Base-by-base conservation (phyloP, 2,113 vertebrate species). In the Oncorhynchus kisutch region DNA sequence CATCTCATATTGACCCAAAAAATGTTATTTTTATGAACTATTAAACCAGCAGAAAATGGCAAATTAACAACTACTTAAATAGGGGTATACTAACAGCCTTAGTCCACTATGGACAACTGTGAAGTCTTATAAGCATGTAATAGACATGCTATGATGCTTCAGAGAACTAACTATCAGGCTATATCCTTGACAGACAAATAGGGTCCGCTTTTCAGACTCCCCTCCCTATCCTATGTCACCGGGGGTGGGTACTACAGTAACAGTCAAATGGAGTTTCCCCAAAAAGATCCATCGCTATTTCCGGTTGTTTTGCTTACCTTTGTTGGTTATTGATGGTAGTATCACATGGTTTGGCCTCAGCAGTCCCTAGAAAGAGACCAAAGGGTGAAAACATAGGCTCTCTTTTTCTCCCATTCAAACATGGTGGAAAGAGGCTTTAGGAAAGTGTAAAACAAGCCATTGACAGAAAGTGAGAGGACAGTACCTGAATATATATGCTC, bases 401-500 rank as follows among this genome's bases (percentile, higher is more conserved):
- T 11, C 6, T 5, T 62, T 60, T 11, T 24, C 59, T n/a, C 59
- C 59, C 59, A 22, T 62, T 62, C 59, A 62, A 66, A 66, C 25
- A 66, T 3, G 64, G 6, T 27, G 25, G 6, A 24, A 29, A 14
- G 11, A 25, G 22, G 25, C 65, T 67, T 62, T 8, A 5, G 18
- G 25, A 14, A 29, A 14, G 4, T 29, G 22, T 27, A 7, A 67
- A 16, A 9, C n/a, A 25, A 67, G 7, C 11, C 22, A 25, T 13
- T 64, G 13, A 25, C 18, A n/a, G 16, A 20, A 16, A 9, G 25
- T n/a, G 5, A 4, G 29, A 66, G 64, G 14, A 25, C 82, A 60
- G 29, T 29, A 93, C 93, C 91, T 59, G 82, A 67, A 5, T 79
- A 66, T 22, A 73, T 81, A 68, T 4, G 74, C 24, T 94, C 93